phyloP scores from a whole-genome alignment of 2,113 vertebrate genomes.

The Ciconia maguari region DNA sequence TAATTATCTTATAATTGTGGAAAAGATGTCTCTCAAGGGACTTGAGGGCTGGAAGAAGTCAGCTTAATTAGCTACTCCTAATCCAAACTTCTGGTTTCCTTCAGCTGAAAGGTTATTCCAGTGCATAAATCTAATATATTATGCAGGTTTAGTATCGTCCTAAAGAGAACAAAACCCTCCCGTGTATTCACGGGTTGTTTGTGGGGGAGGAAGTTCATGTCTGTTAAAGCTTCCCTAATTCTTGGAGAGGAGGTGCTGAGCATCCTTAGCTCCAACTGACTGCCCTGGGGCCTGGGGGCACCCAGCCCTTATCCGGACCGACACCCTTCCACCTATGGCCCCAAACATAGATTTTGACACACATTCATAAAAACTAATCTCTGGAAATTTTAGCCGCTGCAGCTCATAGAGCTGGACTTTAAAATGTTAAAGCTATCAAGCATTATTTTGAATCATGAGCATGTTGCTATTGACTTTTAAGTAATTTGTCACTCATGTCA shows the following conservation, averaged over 20 bases:
- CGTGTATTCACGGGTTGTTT: not conserved
- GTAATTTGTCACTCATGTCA: not conserved
- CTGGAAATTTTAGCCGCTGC: not conserved
- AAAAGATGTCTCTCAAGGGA: not conserved
- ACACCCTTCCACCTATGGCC: not conserved
- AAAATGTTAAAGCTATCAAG: not conserved
- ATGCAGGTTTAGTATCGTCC: not conserved
- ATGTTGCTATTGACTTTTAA: not conserved
- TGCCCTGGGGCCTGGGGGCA: not conserved
- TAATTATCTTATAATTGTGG: slow-evolving; percentile 2
- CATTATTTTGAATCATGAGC: not conserved
- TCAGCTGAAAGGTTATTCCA: slow-evolving; percentile 34
- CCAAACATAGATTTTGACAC: not conserved
- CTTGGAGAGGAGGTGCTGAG: not conserved
- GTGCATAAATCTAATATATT: slow-evolving; percentile 23
- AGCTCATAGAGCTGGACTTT: not conserved
- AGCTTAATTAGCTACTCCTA: slow-evolving; percentile 35
- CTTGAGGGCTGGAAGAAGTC: not conserved
- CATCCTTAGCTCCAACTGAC: not conserved
- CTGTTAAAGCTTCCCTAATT: not conserved
- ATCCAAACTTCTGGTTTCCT: slow-evolving; percentile 39
- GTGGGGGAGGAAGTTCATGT: not conserved
- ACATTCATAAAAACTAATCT: not conserved
- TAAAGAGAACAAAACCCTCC: slow-evolving; percentile 13
- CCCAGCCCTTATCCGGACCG: not conserved